Conservation (phyloP, 2,797 vertebrate species). For the Spinus olivaceus region DNA sequence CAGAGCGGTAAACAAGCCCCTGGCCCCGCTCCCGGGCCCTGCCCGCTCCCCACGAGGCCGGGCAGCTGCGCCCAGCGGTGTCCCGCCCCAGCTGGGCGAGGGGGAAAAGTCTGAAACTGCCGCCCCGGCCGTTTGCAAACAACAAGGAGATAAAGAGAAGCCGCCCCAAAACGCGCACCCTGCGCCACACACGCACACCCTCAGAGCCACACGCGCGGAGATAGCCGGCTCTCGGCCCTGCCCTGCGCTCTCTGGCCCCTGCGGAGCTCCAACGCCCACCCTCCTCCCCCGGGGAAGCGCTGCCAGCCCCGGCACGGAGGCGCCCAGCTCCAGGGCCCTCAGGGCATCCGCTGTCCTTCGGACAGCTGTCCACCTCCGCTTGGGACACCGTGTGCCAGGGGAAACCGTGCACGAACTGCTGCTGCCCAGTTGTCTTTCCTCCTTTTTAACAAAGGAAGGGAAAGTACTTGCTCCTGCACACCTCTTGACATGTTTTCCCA, state of each 20-base stretch:
- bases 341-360: neutral
- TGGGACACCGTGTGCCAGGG: neutral
- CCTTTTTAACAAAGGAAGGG: neutral
- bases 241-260: neutral
- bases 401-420: neutral
- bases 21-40: neutral
- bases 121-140: neutral
- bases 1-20: neutral
- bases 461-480: neutral
- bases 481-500: neutral
- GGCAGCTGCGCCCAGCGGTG: neutral
- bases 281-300: no score
- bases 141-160: neutral
- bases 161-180: fast-evolving
- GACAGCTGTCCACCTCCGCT: neutral
- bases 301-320: neutral
- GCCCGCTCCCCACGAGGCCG: neutral
- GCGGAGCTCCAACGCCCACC: neutral
- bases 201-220: fast-evolving
- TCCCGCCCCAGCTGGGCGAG: neutral
- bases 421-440: neutral
- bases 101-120: neutral
- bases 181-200: fast-evolving
- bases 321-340: neutral
- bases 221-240: neutral